These are phyloP conservation scores for Junonia oenone DNA, from an alignment of 2,888 invertebrate species.

Conservation along the genomic window DNA sequence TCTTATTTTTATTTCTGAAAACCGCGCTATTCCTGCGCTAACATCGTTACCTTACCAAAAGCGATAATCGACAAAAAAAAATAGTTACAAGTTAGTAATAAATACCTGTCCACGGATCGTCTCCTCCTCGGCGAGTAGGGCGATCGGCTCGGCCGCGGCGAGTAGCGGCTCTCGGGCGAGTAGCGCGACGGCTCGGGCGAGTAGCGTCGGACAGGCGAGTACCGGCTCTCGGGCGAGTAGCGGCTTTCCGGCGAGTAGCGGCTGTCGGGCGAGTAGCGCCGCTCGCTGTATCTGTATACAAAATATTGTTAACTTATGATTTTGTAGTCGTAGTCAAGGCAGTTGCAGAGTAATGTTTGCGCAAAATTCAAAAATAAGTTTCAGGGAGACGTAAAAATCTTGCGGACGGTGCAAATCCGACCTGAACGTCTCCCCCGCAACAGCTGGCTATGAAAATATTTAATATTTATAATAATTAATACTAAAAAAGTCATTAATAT, in stretches of 20 bases:
- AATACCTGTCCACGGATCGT: constrained; percentile 51
- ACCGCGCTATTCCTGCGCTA: too few species aligned
- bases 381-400: too few species aligned
- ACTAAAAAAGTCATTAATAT: too few species aligned
- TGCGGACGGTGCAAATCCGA: too few species aligned
- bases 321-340: neutral
- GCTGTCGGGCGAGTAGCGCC: constrained; percentile 59
- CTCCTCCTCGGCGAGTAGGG: constrained; percentile 50
- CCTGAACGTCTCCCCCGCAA: too few species aligned
- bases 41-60: too few species aligned
- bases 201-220: constrained; percentile 57
- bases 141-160: constrained; percentile 58
- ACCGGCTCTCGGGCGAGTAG: constrained; percentile 72
- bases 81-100: neutral
- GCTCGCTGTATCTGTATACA: constrained; percentile 39
- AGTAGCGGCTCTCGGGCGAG: constrained; percentile 56
- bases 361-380: too few species aligned
- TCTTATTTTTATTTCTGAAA: too few species aligned
- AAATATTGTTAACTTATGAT: neutral
- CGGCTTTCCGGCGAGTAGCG: constrained; percentile 66
- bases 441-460: too few species aligned
- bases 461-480: too few species aligned
- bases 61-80: too few species aligned
- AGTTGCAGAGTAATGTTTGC: neutral
- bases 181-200: constrained; percentile 59